Evolutionary conservation across 2,113 vertebrate species (phyloP).

Genomic region (Melanotaenia duboulayi): DNA sequence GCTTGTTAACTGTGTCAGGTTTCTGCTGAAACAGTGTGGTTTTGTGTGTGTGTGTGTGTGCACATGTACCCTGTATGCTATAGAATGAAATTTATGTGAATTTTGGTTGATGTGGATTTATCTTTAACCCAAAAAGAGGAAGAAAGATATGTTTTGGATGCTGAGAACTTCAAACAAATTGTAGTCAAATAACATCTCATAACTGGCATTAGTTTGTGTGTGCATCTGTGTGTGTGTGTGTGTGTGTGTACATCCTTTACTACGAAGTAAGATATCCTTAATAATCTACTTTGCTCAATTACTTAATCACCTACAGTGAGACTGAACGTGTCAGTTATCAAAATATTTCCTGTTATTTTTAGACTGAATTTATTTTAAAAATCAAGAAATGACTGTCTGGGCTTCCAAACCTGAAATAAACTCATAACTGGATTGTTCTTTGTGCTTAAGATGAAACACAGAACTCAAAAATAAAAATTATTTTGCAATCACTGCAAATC

Average conservation of each 20-base stretch:
- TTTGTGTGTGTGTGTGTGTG: constrained; percentile 8
- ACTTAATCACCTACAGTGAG: background rate
- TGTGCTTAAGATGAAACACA: too few species aligned
- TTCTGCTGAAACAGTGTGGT: constrained; percentile 42
- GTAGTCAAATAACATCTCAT: background rate
- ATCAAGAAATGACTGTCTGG: too few species aligned
- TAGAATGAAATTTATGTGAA: constrained; percentile 3
- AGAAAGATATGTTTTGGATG: constrained; percentile 1
- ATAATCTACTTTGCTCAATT: background rate
- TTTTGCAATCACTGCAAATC: too few species aligned
- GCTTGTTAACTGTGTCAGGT: constrained; percentile 40
- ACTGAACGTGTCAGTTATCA: too few species aligned
- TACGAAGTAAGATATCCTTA: too few species aligned
- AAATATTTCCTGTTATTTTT: too few species aligned
- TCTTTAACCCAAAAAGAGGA: constrained; percentile 55
- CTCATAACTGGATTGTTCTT: too few species aligned
- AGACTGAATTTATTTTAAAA: too few species aligned
- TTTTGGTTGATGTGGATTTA: constrained; percentile 38
- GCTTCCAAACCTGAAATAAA: too few species aligned
- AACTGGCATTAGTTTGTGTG: background rate
- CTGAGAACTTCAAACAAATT: constrained; percentile 20
- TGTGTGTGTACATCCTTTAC: too few species aligned
- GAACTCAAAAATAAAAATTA: too few species aligned
- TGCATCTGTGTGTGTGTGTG: background rate
- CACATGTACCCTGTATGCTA: constrained; percentile 6